Percentiles rank a stretch among this genome's conserved stretches.
Evolutionary conservation across 2,888 invertebrate species (phyloP).

Genomic region (Dicycla oo): DNA sequence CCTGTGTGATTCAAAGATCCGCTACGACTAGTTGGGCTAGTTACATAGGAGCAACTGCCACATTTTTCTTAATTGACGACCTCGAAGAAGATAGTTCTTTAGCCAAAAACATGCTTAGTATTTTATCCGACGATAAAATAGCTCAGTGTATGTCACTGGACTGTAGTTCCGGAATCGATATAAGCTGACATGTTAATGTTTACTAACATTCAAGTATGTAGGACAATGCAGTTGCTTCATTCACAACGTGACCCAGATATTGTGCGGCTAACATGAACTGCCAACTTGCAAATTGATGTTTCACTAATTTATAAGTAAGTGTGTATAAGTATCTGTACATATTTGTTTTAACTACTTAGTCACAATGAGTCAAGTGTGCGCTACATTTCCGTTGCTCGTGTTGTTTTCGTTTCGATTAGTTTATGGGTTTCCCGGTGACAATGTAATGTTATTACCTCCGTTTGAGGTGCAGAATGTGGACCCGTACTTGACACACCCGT

Average conservation of each 20-base stretch:
- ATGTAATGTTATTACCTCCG: conserved; percentile 71
- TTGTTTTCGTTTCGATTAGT: conserved; percentile 63
- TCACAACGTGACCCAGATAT: conserved; percentile 72
- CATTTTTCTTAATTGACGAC: conserved; percentile 84
- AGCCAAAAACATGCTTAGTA: conserved; percentile 82
- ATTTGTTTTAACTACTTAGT: conserved; percentile 63
- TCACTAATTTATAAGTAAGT: conserved; percentile 65
- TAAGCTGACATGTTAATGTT: conserved; percentile 84
- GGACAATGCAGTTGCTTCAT: conserved; percentile 72
- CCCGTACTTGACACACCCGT: conserved; percentile 43
- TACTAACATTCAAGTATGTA: conserved; percentile 75
- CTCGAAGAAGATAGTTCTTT: conserved; percentile 82
- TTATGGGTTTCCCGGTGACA: conserved; percentile 69
- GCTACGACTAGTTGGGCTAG: conserved; percentile 79
- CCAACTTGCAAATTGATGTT: conserved; percentile 71
- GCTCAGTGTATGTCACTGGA: conserved; percentile 87
- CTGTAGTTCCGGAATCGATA: conserved; percentile 86
- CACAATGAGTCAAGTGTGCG: conserved; percentile 73
- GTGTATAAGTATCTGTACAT: conserved; percentile 68
- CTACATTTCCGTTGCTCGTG: conserved; percentile 67
- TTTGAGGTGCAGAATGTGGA: conserved; percentile 72
- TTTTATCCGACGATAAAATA: conserved; percentile 85
- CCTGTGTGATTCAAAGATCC: conserved; percentile 83
- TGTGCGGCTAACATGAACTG: conserved; percentile 69
- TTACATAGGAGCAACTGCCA: conserved; percentile 83